Conservation (phyloP, 2,888 invertebrate species). For the Malthinus seriepunctatus region DNA sequence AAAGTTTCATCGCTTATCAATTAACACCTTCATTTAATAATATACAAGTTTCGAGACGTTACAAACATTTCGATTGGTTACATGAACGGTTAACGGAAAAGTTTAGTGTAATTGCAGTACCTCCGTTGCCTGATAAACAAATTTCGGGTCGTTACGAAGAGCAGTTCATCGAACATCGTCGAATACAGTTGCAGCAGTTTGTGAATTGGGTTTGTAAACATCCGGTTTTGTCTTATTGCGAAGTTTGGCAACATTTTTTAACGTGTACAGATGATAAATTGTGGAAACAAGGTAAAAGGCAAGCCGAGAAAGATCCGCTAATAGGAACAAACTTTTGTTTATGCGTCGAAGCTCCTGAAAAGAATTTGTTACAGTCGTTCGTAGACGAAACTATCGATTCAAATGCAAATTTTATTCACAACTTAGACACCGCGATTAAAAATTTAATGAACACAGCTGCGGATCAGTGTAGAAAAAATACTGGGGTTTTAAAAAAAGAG, state of each 20-base stretch:
- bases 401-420: slow-evolving; percentile 79
- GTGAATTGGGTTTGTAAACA: slow-evolving; percentile 96
- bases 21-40: slow-evolving; percentile 93
- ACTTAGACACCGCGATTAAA: slow-evolving; percentile 87
- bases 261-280: slow-evolving; percentile 96
- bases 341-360: slow-evolving; percentile 83
- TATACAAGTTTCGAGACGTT: slow-evolving; percentile 90
- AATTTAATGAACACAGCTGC: slow-evolving; percentile 77
- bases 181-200: slow-evolving; percentile 93
- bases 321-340: slow-evolving; percentile 90
- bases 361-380: slow-evolving; percentile 71
- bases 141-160: slow-evolving; percentile 97
- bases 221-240: slow-evolving; percentile 88
- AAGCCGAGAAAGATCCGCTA: slow-evolving; percentile 92
- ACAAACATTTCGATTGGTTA: slow-evolving; percentile 99
- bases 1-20: slow-evolving; percentile 97
- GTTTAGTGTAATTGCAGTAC: slow-evolving; percentile 92
- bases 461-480: slow-evolving; percentile 87
- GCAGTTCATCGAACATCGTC: slow-evolving; percentile 92
- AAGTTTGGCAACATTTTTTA: slow-evolving; percentile 96
- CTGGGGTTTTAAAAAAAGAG: slow-evolving; percentile 85
- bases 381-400: slow-evolving; percentile 84
- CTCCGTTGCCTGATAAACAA: slow-evolving; percentile 97
- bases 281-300: slow-evolving; percentile 96
- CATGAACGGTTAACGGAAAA: slow-evolving; percentile 93